Evolutionary conservation across 2,113 vertebrate genomes (phyloP).

Genomic region (Mobula hypostoma): DNA sequence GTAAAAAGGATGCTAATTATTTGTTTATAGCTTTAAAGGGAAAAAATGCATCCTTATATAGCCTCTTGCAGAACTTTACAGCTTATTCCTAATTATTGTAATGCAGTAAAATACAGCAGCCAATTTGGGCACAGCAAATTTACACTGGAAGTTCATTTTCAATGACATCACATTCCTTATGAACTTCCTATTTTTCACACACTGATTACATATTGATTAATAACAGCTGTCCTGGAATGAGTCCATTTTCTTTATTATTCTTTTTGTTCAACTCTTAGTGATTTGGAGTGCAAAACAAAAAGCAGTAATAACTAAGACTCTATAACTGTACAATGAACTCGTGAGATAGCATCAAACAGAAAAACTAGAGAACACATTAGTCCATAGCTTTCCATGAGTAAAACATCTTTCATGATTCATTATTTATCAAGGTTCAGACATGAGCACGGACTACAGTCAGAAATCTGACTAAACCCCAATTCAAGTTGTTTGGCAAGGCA

Average conservation of each 20-base stretch:
- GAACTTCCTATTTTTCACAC: slow-evolving; percentile 12
- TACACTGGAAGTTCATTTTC: background rate
- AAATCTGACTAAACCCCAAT: slow-evolving; percentile 6
- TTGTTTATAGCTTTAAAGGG: background rate
- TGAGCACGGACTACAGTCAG: background rate
- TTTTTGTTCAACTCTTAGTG: background rate
- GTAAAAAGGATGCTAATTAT: background rate
- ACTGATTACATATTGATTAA: slow-evolving; percentile 29
- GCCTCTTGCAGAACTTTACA: background rate
- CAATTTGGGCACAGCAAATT: slow-evolving; percentile 4
- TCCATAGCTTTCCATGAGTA: background rate
- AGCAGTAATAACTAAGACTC: background rate
- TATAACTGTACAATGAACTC: slow-evolving; percentile 28
- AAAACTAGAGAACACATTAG: background rate
- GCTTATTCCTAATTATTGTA: background rate
- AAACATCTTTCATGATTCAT: background rate
- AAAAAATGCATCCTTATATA: background rate
- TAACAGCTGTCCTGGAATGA: slow-evolving; percentile 26
- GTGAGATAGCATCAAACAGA: slow-evolving; percentile 17
- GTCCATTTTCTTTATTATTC: background rate
- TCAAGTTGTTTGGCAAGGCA: background rate
- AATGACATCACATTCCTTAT: background rate
- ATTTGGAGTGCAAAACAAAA: slow-evolving; percentile 28
- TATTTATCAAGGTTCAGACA: background rate
- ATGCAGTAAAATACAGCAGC: background rate